A percentile compares a stretch with the other conserved stretches of the same genome.
phyloP scores from a whole-genome alignment of 1,140 invertebrate species.

The Conus betulinus region DNA sequence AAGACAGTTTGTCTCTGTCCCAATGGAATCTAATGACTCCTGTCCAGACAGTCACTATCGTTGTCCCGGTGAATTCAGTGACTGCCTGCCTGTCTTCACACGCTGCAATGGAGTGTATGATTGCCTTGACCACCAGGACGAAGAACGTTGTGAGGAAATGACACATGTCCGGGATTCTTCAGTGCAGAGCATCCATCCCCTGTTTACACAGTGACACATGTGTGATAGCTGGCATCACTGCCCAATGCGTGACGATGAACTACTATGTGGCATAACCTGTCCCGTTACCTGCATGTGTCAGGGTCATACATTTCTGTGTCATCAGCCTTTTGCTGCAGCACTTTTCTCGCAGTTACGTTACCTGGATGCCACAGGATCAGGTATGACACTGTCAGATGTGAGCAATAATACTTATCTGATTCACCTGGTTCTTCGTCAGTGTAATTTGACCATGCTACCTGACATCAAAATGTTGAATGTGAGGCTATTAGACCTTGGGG shows the following conservation, averaged over 20 bases:
- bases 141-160: not conserved
- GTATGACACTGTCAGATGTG: not conserved
- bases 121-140: not conserved
- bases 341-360: not conserved
- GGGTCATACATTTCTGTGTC: constrained; percentile 7
- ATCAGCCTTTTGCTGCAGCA: not conserved
- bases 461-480: not conserved
- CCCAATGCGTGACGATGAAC: constrained; percentile 39
- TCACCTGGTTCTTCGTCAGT: not conserved
- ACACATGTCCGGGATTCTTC: constrained; percentile 39
- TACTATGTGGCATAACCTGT: constrained; percentile 23
- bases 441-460: not conserved
- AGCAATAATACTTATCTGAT: not conserved
- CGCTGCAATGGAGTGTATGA: constrained; percentile 30
- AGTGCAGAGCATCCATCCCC: not conserved
- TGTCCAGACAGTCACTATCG: constrained; percentile 17
- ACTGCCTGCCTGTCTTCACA: constrained; percentile 7
- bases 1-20: not conserved
- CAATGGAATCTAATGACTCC: not conserved
- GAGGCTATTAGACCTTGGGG: constrained; percentile 14
- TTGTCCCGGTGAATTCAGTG: not conserved
- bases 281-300: constrained; percentile 48
- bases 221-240: constrained; percentile 29
- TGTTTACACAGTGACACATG: constrained; percentile 31
- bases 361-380: constrained; percentile 1